A percentile compares a stretch with the other conserved stretches of the same genome.
phyloP scores from a whole-genome alignment of 2,113 vertebrate genomes.

The Litocranius walleri region DNA sequence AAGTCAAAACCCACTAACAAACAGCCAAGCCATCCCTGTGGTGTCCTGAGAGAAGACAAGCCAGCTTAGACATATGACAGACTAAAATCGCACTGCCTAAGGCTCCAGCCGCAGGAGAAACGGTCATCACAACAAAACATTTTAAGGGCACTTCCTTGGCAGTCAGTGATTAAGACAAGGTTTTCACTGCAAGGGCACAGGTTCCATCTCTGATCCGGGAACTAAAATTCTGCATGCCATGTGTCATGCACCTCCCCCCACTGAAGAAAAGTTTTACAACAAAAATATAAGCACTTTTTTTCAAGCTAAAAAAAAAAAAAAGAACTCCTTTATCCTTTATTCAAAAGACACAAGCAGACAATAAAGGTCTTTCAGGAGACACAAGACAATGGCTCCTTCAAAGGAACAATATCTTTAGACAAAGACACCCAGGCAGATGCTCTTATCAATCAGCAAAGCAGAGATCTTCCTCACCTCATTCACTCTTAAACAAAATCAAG shows the following conservation, averaged over 20 bases:
- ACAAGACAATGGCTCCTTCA: not conserved
- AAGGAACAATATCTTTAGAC: not conserved
- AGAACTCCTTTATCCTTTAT: not conserved
- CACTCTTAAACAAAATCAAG: not conserved
- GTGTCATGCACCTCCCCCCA: not conserved
- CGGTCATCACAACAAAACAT: not conserved
- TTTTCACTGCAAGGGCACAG: not conserved
- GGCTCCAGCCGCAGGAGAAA: not conserved
- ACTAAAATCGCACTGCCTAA: not conserved
- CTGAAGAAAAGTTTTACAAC: not conserved
- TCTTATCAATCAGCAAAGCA: not conserved
- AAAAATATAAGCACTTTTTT: not conserved
- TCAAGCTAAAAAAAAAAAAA: not conserved
- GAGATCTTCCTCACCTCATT: not conserved
- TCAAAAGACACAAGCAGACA: not conserved
- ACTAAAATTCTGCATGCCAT: not conserved
- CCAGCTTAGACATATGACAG: not conserved
- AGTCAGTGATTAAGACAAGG: not conserved
- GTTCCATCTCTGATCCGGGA: not conserved
- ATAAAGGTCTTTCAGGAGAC: not conserved
- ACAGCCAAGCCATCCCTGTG: not conserved
- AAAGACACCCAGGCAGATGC: not conserved
- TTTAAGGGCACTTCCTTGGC: not conserved
- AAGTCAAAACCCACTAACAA: not conserved
- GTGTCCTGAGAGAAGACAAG: not conserved